phyloP scores from a whole-genome alignment of 64 coral and sea anemone genomes.

The Montipora efflorescens region DNA sequence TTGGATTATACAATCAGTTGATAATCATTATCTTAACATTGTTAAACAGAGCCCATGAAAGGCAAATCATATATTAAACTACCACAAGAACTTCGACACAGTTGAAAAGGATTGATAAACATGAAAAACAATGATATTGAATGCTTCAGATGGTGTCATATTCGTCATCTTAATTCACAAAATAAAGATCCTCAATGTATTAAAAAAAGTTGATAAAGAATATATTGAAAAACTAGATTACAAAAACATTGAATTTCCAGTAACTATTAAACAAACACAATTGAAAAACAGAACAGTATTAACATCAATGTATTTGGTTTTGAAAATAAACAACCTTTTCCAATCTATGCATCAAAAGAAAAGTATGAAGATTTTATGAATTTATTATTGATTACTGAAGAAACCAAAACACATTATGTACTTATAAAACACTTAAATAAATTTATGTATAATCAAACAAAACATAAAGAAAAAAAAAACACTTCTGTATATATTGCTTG shows the following conservation, averaged over 20 bases:
- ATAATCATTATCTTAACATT: too few species aligned
- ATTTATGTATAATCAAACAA: background rate
- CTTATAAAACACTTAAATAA: background rate
- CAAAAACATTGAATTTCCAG: background rate
- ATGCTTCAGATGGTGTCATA: background rate
- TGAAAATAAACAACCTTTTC: background rate
- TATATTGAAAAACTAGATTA: background rate
- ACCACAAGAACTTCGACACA: background rate
- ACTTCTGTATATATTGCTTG: too few species aligned
- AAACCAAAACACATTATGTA: background rate
- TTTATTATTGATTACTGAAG: background rate
- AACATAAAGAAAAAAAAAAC: background rate
- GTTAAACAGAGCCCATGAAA: too few species aligned
- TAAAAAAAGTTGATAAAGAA: background rate
- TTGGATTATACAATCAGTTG: too few species aligned
- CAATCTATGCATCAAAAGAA: background rate
- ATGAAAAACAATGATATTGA: background rate
- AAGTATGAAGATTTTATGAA: background rate
- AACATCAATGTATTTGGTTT: conserved; percentile 10
- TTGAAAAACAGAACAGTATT: conserved; percentile 4
- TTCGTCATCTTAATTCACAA: background rate
- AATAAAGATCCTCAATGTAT: background rate
- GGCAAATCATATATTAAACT: background rate
- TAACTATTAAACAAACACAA: background rate
- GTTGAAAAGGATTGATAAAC: background rate